A percentile compares a stretch with the other conserved stretches of the same genome.
Evolutionary conservation across 2,888 invertebrate species (phyloP).

Genomic region (Mesochorus sp.): DNA sequence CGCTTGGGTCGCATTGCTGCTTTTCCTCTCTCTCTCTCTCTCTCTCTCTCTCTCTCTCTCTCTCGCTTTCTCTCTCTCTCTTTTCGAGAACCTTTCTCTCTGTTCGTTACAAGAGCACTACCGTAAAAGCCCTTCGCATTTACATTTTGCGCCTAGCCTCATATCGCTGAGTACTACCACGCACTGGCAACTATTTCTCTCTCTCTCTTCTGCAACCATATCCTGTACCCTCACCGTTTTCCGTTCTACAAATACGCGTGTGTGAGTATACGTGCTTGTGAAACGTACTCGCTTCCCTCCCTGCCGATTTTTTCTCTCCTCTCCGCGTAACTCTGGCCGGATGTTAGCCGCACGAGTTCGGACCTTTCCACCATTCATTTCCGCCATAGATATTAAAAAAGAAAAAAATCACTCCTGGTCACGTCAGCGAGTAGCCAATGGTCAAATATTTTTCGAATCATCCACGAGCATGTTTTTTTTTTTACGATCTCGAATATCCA

Average conservation of each 20-base stretch:
- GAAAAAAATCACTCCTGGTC: constrained; percentile 2
- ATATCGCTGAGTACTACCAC: constrained; percentile 75
- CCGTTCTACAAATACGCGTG: not conserved
- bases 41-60: constrained; percentile 41
- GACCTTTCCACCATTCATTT: constrained; percentile 53
- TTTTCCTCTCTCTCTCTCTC: not conserved
- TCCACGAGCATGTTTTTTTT: not conserved
- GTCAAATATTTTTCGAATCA: constrained; percentile 6
- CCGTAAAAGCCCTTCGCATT: constrained; percentile 72
- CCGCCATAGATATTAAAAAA: constrained; percentile 44
- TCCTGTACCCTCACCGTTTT: not conserved
- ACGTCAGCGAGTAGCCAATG: not conserved
- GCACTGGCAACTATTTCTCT: constrained; percentile 40
- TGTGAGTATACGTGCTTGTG: not conserved
- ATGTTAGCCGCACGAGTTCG: constrained; percentile 46
- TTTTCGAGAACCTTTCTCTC: constrained; percentile 39
- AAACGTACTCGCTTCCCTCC: constrained; percentile 4
- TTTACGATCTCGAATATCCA: not conserved
- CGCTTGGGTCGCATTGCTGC: too few species aligned
- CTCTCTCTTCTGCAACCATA: constrained; percentile 23
- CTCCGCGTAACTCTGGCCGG: constrained; percentile 46
- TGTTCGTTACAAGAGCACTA: constrained; percentile 46
- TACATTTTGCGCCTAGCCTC: constrained; percentile 70
- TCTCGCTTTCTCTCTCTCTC: constrained; percentile 20
- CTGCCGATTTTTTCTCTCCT: not conserved